A percentile compares a stretch with the other conserved stretches of the same genome.
Evolutionary conservation across 2,888 invertebrate genomes (phyloP).

Genomic region (Phoenoteleia sp.): DNA sequence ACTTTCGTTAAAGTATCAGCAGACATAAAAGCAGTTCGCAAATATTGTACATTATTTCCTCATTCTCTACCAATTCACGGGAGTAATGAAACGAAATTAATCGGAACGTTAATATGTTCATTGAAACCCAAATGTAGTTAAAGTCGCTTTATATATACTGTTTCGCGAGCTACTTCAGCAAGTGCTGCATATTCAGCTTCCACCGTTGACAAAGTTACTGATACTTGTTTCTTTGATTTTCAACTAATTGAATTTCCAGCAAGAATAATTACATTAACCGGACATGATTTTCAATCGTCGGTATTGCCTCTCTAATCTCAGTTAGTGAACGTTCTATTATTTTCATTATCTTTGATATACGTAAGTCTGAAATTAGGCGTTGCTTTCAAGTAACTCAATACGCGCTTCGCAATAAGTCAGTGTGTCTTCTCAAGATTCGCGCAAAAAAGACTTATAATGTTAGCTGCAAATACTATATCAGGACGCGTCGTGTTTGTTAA

Average conservation of each 20-base stretch:
- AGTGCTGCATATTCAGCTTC: conserved; percentile 31
- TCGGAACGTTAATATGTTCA: conserved; percentile 1
- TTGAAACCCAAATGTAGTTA: conserved; percentile 21
- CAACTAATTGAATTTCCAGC: not conserved
- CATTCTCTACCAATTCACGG: conserved; percentile 51
- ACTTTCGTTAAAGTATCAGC: conserved; percentile 56
- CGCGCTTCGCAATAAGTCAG: conserved; percentile 63
- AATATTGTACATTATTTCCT: conserved; percentile 54
- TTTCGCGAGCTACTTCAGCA: conserved; percentile 13
- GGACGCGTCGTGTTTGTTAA: no score
- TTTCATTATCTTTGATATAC: conserved; percentile 44
- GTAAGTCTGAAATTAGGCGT: conserved; percentile 60
- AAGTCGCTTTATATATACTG: conserved; percentile 9
- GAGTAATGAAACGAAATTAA: conserved; percentile 53
- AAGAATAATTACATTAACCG: conserved; percentile 28
- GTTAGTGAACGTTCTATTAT: conserved; percentile 56
- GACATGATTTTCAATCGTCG: not conserved
- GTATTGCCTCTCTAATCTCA: conserved; percentile 62
- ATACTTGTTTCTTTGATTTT: not conserved
- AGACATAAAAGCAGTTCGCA: conserved; percentile 42
- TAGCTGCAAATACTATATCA: conserved; percentile 65
- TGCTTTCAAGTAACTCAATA: no score
- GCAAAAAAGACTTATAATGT: conserved; percentile 60
- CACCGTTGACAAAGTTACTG: conserved; percentile 17
- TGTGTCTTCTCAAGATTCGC: conserved; percentile 29